Conservation (phyloP, 2,113 vertebrate genomes). For the Oryzias celebensis region DNA sequence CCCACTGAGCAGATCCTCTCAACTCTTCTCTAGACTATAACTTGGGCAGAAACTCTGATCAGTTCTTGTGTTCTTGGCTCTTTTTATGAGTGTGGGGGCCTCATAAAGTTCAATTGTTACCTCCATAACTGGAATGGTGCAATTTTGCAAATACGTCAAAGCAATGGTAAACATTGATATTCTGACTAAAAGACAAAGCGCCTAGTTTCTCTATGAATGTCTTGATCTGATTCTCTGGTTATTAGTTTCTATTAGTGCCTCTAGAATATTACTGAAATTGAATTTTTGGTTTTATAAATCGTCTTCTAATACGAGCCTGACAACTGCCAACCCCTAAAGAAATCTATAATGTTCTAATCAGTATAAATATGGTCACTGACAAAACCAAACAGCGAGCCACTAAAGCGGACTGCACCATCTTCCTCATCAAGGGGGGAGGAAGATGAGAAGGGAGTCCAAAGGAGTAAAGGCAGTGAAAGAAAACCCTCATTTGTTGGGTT, state of each 20-base stretch:
- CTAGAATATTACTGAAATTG: constrained; percentile 14
- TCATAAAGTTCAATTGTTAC: constrained; percentile 28
- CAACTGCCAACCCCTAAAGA: constrained; percentile 13
- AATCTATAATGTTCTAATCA: constrained; percentile 64
- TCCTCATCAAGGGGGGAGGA: constrained; percentile 37
- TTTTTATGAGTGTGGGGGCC: constrained; percentile 17
- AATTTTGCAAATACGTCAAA: constrained; percentile 36
- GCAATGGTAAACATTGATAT: constrained; percentile 46
- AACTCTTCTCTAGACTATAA: constrained; percentile 16
- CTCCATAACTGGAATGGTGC: constrained; percentile 24
- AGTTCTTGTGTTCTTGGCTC: constrained; percentile 27
- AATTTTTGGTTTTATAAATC: constrained; percentile 29
- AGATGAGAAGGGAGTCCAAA: constrained; percentile 16
- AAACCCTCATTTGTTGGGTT: constrained; percentile 34
- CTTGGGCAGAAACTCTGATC: constrained; percentile 5
- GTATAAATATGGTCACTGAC: constrained; percentile 69
- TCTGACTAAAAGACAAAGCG: constrained; percentile 56
- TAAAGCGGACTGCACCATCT: constrained; percentile 33
- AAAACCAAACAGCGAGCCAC: constrained; percentile 53
- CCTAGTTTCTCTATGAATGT: constrained; percentile 30
- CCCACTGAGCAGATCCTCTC: background rate
- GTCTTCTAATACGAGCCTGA: constrained; percentile 50
- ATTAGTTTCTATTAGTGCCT: constrained; percentile 38
- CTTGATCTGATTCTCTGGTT: constrained; percentile 29
- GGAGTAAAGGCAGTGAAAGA: constrained; percentile 52